A percentile compares a stretch with the other conserved stretches of the same genome.
Conservation (phyloP, 1,140 invertebrate species). For the Harpegnathos saltator region DNA sequence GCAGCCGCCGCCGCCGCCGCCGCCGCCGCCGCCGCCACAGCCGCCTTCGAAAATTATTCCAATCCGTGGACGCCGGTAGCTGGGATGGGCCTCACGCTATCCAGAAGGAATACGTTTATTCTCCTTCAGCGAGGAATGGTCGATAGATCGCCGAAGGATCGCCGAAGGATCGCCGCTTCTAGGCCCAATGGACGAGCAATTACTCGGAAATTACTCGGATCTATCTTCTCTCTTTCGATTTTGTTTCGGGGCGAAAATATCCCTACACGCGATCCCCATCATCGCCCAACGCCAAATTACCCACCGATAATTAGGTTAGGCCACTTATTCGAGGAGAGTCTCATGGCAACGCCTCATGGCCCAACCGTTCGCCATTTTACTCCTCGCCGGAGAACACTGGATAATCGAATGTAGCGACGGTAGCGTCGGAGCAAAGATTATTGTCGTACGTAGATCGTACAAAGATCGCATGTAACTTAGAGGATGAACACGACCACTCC, state of each 20-base stretch:
- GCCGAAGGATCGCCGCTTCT: slow-evolving; percentile 67
- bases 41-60: slow-evolving; percentile 75
- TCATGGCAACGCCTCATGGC: slow-evolving; percentile 34
- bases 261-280: slow-evolving; percentile 72
- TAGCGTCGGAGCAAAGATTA: background rate
- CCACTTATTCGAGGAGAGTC: slow-evolving; percentile 57
- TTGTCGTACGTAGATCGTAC: background rate
- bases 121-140: slow-evolving; percentile 56
- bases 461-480: slow-evolving; percentile 1
- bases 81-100: slow-evolving; percentile 70
- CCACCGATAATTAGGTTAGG: slow-evolving; percentile 50
- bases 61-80: slow-evolving; percentile 69
- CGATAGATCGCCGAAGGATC: slow-evolving; percentile 65
- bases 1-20: slow-evolving; percentile 52
- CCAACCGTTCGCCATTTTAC: slow-evolving; percentile 47
- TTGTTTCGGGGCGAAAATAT: slow-evolving; percentile 74
- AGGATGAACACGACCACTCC: background rate
- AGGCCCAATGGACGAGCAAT: slow-evolving; percentile 70
- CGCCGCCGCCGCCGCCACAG: slow-evolving; percentile 57
- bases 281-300: slow-evolving; percentile 62
- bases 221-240: slow-evolving; percentile 70
- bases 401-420: slow-evolving; percentile 32
- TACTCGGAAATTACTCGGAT: slow-evolving; percentile 76
- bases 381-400: slow-evolving; percentile 1
- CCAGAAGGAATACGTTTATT: slow-evolving; percentile 68